A percentile compares a stretch with the other conserved stretches of the same genome.
These are phyloP conservation scores for Redunca redunca DNA, from an alignment of 2,113 vertebrate species.

Conservation along the genomic window DNA sequence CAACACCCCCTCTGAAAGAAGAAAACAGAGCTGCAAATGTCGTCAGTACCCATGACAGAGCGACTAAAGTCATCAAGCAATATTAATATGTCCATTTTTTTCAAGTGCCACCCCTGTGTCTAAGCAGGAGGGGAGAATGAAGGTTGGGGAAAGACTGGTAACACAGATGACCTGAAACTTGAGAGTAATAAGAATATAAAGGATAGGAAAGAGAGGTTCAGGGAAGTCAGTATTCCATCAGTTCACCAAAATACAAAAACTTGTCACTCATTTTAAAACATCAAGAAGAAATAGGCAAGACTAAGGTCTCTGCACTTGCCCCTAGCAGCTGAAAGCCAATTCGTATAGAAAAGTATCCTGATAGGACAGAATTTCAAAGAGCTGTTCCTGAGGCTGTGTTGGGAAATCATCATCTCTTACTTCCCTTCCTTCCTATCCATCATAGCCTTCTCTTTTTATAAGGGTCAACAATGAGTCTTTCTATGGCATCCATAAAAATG, in stretches of 20 bases:
- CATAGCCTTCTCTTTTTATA: background rate
- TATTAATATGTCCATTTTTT: background rate
- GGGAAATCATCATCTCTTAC: background rate
- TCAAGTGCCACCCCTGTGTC: background rate
- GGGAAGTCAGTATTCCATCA: background rate
- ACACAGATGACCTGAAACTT: background rate
- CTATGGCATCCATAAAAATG: background rate
- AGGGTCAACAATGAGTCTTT: background rate
- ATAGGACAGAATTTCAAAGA: background rate
- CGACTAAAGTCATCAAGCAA: background rate
- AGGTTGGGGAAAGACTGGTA: background rate
- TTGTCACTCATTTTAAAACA: background rate
- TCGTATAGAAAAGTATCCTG: background rate
- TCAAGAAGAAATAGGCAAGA: background rate
- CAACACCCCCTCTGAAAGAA: conserved; percentile 7
- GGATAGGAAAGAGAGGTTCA: background rate
- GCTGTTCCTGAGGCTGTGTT: background rate
- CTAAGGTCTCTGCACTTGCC: background rate
- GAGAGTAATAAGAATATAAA: background rate
- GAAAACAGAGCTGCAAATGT: conserved; percentile 3
- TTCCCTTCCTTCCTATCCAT: background rate
- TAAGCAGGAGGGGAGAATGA: background rate
- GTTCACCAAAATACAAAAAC: background rate
- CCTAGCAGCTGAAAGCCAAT: background rate
- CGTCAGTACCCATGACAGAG: background rate